Evolutionary conservation across 2,888 invertebrate genomes (phyloP).

Genomic region (Caenorhabditis sp.): DNA sequence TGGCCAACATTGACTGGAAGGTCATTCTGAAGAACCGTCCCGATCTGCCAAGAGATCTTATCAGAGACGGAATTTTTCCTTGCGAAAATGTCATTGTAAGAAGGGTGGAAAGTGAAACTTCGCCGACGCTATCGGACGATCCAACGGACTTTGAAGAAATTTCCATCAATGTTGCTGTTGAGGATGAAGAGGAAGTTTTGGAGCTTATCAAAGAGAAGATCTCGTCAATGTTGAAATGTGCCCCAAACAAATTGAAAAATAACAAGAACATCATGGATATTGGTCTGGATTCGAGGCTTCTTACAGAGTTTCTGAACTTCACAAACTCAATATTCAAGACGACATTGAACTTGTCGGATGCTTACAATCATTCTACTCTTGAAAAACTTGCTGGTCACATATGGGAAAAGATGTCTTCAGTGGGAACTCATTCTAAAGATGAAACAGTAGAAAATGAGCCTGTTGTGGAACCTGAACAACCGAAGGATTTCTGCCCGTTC

Average conservation of each 20-base stretch:
- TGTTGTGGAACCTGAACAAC: background rate
- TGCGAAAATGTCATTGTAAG: slow-evolving; percentile 25
- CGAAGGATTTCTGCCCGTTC: slow-evolving; percentile 45
- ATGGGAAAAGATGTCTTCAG: slow-evolving; percentile 32
- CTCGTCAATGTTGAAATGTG: slow-evolving; percentile 24
- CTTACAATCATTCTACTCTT: slow-evolving; percentile 71
- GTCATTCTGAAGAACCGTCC: slow-evolving; percentile 69
- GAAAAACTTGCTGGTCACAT: slow-evolving; percentile 64
- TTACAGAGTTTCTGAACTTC: slow-evolving; percentile 62
- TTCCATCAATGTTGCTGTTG: slow-evolving; percentile 36
- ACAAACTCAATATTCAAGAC: slow-evolving; percentile 61
- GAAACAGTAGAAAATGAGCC: background rate
- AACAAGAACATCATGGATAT: slow-evolving; percentile 74
- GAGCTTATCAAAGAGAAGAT: slow-evolving; percentile 53
- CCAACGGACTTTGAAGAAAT: slow-evolving; percentile 36
- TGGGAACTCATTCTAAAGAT: background rate
- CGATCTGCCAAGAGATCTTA: slow-evolving; percentile 71
- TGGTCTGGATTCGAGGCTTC: slow-evolving; percentile 71
- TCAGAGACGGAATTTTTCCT: slow-evolving; percentile 44
- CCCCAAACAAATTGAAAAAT: slow-evolving; percentile 48
- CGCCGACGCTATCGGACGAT: slow-evolving; percentile 9
- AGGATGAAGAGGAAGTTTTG: slow-evolving; percentile 61
- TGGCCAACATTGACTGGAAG: slow-evolving; percentile 77
- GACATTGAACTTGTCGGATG: slow-evolving; percentile 66
- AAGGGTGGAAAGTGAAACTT: slow-evolving; percentile 19